Evolutionary conservation across 2,888 invertebrate species (phyloP).

Genomic region (Apotomis betuletana): DNA sequence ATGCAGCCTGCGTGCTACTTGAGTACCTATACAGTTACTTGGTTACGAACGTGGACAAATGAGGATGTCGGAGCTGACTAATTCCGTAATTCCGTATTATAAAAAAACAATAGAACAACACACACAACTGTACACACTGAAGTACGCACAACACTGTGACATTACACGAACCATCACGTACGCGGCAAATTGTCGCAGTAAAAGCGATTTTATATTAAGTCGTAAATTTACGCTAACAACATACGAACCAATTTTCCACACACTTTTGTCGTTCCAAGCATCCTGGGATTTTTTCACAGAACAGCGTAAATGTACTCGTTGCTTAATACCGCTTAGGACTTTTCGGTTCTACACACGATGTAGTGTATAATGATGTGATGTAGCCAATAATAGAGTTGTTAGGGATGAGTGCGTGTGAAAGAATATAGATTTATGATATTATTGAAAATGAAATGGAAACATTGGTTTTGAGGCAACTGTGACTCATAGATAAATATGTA

Average conservation of each 20-base stretch:
- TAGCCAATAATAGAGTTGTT: constrained; percentile 17
- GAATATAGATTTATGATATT: too few relatives aligned
- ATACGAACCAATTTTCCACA: constrained; percentile 62
- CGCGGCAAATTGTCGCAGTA: constrained; percentile 57
- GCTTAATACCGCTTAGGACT: constrained; percentile 3
- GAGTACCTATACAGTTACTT: too few relatives aligned
- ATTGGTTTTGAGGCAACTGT: too few relatives aligned
- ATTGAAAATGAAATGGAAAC: too few relatives aligned
- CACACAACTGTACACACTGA: constrained; percentile 8
- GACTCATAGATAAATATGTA: too few relatives aligned
- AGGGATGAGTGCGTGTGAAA: neutral
- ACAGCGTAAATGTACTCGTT: constrained; percentile 8
- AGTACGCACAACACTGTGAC: constrained; percentile 21
- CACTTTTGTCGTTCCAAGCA: constrained; percentile 53
- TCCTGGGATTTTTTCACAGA: neutral
- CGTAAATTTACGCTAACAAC: constrained; percentile 70
- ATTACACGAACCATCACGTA: constrained; percentile 54
- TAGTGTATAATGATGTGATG: constrained; percentile 28
- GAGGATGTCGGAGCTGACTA: neutral
- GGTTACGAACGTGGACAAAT: too few relatives aligned
- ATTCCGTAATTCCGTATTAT: neutral
- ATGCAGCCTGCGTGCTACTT: too few relatives aligned
- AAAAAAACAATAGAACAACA: neutral
- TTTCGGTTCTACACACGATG: neutral
- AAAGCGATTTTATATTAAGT: constrained; percentile 71